phyloP scores from a whole-genome alignment of 2,797 vertebrate species.

The Hoplostethus mediterraneus region DNA sequence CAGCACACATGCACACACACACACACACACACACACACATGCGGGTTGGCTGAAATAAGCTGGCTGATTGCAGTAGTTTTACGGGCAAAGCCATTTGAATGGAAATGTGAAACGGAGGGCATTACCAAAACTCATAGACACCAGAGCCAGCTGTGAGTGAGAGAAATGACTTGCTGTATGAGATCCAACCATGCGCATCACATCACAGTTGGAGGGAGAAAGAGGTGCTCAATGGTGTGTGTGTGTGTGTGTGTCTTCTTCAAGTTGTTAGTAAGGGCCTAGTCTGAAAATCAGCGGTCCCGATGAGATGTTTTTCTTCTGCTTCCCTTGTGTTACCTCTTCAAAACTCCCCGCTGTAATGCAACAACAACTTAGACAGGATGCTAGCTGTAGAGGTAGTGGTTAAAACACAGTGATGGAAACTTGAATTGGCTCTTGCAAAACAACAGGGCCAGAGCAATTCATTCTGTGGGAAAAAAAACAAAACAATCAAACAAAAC shows the following conservation, averaged over 20 bases:
- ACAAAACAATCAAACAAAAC: too few relatives aligned
- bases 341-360: too few relatives aligned
- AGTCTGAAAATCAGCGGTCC: too few relatives aligned
- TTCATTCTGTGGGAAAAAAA: too few relatives aligned
- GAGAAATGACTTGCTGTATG: constrained; percentile 51
- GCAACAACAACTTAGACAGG: too few relatives aligned
- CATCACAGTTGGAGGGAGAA: constrained; percentile 46
- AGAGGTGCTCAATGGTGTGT: constrained; percentile 17
- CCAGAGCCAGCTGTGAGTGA: constrained; percentile 69
- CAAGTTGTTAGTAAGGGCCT: not conserved
- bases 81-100: constrained; percentile 78
- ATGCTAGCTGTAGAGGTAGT: too few relatives aligned
- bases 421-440: too few relatives aligned
- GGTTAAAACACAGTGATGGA: too few relatives aligned
- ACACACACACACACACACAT: constrained; percentile 19
- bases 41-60: constrained; percentile 70
- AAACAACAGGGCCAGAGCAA: too few relatives aligned
- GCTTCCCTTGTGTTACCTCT: too few relatives aligned
- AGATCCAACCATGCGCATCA: constrained; percentile 45
- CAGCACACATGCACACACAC: constrained; percentile 9
- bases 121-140: constrained; percentile 70
- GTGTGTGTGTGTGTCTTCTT: constrained; percentile 24
- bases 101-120: constrained; percentile 75
- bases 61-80: constrained; percentile 77
- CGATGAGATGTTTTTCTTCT: too few relatives aligned